phyloP scores from a whole-genome alignment of 2,113 vertebrate genomes.

The Phyllostomus hastatus region DNA sequence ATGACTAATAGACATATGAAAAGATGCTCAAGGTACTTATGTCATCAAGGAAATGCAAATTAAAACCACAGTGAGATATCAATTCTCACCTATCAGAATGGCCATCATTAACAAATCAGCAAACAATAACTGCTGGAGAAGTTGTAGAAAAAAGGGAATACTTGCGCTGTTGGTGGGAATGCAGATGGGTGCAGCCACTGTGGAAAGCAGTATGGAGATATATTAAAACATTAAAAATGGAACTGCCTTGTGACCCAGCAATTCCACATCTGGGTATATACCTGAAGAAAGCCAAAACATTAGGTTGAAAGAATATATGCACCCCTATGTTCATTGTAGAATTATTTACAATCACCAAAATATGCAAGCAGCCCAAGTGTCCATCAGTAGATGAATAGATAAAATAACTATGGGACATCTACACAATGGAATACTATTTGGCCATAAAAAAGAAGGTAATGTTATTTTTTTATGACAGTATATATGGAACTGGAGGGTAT shows the following conservation, averaged over 20 bases:
- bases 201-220: background rate
- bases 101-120: background rate
- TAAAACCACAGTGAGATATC: background rate
- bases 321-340: background rate
- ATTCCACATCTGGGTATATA: background rate
- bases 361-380: background rate
- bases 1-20: background rate
- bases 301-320: background rate
- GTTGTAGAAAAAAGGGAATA: background rate
- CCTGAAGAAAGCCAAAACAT: background rate
- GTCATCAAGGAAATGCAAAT: background rate
- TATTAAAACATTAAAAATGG: background rate
- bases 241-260: background rate
- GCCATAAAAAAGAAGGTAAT: background rate
- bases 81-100: background rate
- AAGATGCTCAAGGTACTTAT: background rate
- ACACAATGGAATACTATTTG: background rate
- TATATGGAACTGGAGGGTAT: background rate
- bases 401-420: background rate
- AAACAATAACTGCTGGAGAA: background rate
- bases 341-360: background rate
- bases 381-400: background rate
- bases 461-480: background rate
- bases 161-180: background rate
- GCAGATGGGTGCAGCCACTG: background rate